Evolutionary conservation across 2,113 vertebrate genomes (phyloP).

Genomic region (Ia io): DNA sequence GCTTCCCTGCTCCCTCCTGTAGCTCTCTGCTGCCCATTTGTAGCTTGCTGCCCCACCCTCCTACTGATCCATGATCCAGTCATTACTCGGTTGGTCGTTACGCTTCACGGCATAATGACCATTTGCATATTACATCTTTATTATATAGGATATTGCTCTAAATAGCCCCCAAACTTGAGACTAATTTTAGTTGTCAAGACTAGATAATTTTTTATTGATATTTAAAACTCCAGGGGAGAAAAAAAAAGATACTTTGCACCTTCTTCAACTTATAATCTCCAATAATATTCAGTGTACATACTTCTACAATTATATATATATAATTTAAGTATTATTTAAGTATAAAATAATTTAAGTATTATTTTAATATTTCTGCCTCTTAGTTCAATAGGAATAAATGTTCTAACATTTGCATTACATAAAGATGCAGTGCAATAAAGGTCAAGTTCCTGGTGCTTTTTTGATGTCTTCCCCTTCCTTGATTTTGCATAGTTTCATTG

Average conservation of each 20-base stretch:
- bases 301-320: not conserved
- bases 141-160: not conserved
- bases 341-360: not conserved
- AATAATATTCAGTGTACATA: not conserved
- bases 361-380: not conserved
- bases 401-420: not conserved
- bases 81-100: too few species aligned
- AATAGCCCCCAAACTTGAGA: not conserved
- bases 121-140: too few species aligned
- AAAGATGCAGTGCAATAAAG: not conserved
- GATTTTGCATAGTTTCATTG: not conserved
- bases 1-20: too few species aligned
- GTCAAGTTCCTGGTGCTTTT: not conserved
- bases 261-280: not conserved
- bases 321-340: not conserved
- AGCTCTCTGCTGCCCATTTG: too few species aligned
- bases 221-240: not conserved
- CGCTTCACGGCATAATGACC: too few species aligned
- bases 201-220: slow-evolving; percentile 17
- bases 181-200: not conserved
- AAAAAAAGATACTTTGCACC: not conserved
- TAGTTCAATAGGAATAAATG: not conserved
- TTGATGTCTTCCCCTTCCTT: not conserved
- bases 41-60: too few species aligned
- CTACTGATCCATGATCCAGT: too few species aligned